These are phyloP conservation scores for Lepidochitona cinerea DNA, from an alignment of 2,888 invertebrate genomes.

Conservation along the genomic window DNA sequence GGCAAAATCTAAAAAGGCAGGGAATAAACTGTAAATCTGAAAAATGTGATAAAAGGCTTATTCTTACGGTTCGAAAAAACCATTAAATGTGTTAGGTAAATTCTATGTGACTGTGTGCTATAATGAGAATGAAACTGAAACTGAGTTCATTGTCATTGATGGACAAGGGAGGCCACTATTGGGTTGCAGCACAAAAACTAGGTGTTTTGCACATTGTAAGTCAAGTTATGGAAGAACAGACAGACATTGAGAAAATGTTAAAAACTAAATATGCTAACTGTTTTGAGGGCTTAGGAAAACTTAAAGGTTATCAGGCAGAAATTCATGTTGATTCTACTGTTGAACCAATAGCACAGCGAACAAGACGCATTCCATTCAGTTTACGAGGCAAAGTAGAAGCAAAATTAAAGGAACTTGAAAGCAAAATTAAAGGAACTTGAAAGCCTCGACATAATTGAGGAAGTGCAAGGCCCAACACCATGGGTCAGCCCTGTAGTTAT, in stretches of 20 bases:
- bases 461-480: conserved; percentile 13
- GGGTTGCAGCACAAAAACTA: not conserved
- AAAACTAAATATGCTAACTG: conserved; percentile 11
- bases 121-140: not conserved
- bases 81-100: not conserved
- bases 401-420: too few species aligned
- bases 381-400: conserved; percentile 19
- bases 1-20: not conserved
- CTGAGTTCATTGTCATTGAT: conserved; percentile 13
- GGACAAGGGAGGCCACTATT: not conserved
- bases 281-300: conserved; percentile 26
- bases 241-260: too few species aligned
- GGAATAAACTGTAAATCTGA: not conserved
- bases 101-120: not conserved
- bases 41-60: not conserved
- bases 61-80: not conserved
- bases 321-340: conserved; percentile 16
- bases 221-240: too few species aligned
- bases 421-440: conserved; percentile 14
- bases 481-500: conserved; percentile 16
- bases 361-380: conserved; percentile 16
- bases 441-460: conserved; percentile 19
- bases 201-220: too few species aligned
- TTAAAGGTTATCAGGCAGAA: conserved; percentile 21
- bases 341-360: conserved; percentile 22